These are phyloP conservation scores for Ctenodactylus gundi DNA, from an alignment of 2,113 vertebrate genomes.

Conservation along the genomic window DNA sequence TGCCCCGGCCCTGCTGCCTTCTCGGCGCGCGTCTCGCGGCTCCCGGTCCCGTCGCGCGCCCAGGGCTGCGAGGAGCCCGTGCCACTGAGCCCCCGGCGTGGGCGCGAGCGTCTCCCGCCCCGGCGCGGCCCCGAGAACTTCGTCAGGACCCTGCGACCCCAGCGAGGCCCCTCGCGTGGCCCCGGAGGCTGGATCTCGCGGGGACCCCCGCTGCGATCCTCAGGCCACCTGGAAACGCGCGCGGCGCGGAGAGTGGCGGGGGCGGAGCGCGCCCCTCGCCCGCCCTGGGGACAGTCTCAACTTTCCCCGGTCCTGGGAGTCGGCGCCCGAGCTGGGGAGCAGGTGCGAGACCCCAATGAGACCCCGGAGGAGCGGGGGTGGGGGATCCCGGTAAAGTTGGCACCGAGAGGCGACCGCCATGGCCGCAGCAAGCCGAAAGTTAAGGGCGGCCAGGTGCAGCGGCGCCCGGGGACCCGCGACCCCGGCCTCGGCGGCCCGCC, in stretches of 20 bases:
- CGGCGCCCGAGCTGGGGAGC: neutral
- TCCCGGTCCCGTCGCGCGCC: neutral
- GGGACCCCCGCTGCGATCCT: neutral
- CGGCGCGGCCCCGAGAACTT: neutral
- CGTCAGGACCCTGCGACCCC: neutral
- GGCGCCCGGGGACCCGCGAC: neutral
- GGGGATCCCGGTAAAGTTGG: slow-evolving; percentile 63
- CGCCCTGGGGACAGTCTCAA: neutral
- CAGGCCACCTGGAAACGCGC: neutral
- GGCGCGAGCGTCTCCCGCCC: neutral
- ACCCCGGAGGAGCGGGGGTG: neutral
- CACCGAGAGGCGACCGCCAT: neutral
- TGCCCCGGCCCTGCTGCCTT: neutral
- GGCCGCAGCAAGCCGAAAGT: neutral
- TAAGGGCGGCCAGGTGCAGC: neutral
- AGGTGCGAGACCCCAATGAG: neutral
- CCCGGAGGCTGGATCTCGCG: neutral
- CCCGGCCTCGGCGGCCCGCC: neutral
- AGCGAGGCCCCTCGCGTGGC: neutral
- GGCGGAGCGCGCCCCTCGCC: neutral
- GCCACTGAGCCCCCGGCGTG: neutral
- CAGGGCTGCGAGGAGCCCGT: neutral
- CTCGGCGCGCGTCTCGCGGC: no score
- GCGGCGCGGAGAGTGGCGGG: neutral
- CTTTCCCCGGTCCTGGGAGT: slow-evolving; percentile 40